phyloP scores from a whole-genome alignment of 2,888 invertebrate genomes.

The Tetropium fuscum region DNA sequence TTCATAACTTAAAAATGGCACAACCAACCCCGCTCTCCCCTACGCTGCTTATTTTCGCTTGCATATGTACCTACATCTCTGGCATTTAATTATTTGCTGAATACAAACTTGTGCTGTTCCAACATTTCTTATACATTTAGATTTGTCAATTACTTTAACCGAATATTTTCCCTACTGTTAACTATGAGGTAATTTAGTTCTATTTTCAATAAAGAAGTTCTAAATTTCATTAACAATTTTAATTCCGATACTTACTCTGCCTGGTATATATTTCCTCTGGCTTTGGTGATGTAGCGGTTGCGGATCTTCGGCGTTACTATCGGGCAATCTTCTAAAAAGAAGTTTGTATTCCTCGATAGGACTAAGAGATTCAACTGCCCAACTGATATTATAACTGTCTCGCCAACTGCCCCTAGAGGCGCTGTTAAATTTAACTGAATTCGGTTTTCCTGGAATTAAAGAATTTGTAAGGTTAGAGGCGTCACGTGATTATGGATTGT shows the following conservation, averaged over 20 bases:
- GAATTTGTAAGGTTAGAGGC: too few relatives aligned
- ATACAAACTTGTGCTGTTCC: too few relatives aligned
- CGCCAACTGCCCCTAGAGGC: conserved; percentile 72
- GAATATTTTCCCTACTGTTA: too few relatives aligned
- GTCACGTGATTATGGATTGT: too few relatives aligned
- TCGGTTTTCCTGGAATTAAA: conserved; percentile 70
- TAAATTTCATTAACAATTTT: not conserved
- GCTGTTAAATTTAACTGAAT: conserved; percentile 74
- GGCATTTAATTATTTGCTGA: too few relatives aligned
- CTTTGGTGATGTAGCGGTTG: conserved; percentile 67
- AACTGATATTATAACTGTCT: conserved; percentile 76
- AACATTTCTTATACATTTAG: too few relatives aligned
- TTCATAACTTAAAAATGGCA: too few relatives aligned
- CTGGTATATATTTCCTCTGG: conserved; percentile 56
- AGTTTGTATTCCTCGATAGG: conserved; percentile 77
- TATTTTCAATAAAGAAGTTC: not conserved
- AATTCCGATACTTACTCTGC: conserved; percentile 8
- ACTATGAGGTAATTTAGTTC: not conserved
- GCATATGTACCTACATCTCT: too few relatives aligned
- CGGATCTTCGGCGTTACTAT: conserved; percentile 62
- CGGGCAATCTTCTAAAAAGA: conserved; percentile 73
- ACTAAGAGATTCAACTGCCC: conserved; percentile 76
- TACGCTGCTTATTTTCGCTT: too few relatives aligned
- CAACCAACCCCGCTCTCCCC: too few relatives aligned
- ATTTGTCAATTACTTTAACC: too few relatives aligned